Evolutionary conservation across 2,888 invertebrate genomes (phyloP).

Genomic region (Drosophila tripunctata): DNA sequence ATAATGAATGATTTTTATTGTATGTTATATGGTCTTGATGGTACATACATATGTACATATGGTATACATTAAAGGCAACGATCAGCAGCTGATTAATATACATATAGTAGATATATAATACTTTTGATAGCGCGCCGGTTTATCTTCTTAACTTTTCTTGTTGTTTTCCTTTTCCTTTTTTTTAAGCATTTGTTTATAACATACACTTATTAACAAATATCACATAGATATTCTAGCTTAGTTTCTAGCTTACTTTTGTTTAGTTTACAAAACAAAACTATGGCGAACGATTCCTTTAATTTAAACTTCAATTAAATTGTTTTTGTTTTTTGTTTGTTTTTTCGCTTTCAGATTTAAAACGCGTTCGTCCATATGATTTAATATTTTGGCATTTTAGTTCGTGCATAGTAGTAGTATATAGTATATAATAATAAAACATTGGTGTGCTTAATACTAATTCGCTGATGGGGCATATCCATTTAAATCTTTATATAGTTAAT

Average conservation of each 20-base stretch:
- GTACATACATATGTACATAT: slow-evolving; percentile 8
- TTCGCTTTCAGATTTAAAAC: background rate
- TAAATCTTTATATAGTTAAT: slow-evolving; percentile 43
- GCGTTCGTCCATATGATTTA: slow-evolving; percentile 15
- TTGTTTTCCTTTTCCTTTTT: slow-evolving; percentile 3
- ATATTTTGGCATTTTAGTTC: slow-evolving; percentile 74
- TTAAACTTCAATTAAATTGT: slow-evolving; percentile 11
- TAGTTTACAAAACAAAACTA: slow-evolving; percentile 44
- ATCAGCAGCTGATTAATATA: slow-evolving; percentile 46
- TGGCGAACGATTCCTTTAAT: slow-evolving; percentile 42
- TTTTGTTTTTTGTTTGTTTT: background rate
- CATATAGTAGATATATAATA: slow-evolving; percentile 55
- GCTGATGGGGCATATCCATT: slow-evolving; percentile 23
- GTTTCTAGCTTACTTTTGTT: slow-evolving; percentile 42
- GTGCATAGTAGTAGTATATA: too few species aligned
- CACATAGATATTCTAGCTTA: slow-evolving; percentile 81
- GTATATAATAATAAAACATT: slow-evolving; percentile 64
- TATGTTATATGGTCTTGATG: slow-evolving; percentile 4
- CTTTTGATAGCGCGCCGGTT: slow-evolving; percentile 39
- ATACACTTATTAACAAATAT: slow-evolving; percentile 83
- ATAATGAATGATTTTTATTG: slow-evolving; percentile 28
- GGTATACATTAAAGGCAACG: slow-evolving; percentile 49
- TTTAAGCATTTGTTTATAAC: slow-evolving; percentile 60
- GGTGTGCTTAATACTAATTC: slow-evolving; percentile 61
- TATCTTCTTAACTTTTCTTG: background rate